Evolutionary conservation across 2,113 vertebrate genomes (phyloP), one percentile per base, ranked within the genome.

Genomic region (Romanogobio albipinnatus): DNA sequence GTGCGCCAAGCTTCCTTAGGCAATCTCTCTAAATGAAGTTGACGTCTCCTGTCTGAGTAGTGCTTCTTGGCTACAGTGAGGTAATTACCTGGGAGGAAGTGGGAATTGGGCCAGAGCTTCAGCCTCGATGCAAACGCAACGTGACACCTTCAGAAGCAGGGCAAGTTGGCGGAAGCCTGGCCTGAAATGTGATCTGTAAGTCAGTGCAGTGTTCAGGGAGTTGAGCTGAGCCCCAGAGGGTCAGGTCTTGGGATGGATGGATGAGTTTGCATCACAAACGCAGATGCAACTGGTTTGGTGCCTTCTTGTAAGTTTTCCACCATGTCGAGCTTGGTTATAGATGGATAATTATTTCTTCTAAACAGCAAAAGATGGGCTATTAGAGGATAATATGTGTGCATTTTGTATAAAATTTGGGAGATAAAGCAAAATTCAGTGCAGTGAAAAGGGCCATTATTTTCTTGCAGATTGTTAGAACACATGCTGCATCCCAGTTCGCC

Each of bases 51-150:
- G 87, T 86, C 87, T 86, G 51, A 75, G 68, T 43, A 33, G 45
- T 24, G 75, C 51, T 13, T 74, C 80, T 70, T 66, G 86, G 75
- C 24, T 70, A 66, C 75, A 74, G 22, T 74, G 64, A 84, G 82
- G 71, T 86, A 84, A 88, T 88, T 88, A 88, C 82, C 82, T 84
- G 71, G 64, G 76, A 81, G 87, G 87, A 88, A 88, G 82, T 83
- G 85, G 87, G 84, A 86, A 75, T 76, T 71, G 76, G 77, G 84
- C 87, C 87, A 86, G 74, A 87, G 82, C 75, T 78, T 87, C 76
- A 17, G 58, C 58, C 74, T 74, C 6, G 43, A 26, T 49, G 43
- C 76, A 68, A 68, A 81, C 36, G 77, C 58, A 70, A 82, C 39
- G 3, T 56, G 59, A 81, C 66, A 64, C 76, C 36, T 78, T 84